phyloP scores from a whole-genome alignment of 2,113 vertebrate genomes.

The Aythya baeri region DNA sequence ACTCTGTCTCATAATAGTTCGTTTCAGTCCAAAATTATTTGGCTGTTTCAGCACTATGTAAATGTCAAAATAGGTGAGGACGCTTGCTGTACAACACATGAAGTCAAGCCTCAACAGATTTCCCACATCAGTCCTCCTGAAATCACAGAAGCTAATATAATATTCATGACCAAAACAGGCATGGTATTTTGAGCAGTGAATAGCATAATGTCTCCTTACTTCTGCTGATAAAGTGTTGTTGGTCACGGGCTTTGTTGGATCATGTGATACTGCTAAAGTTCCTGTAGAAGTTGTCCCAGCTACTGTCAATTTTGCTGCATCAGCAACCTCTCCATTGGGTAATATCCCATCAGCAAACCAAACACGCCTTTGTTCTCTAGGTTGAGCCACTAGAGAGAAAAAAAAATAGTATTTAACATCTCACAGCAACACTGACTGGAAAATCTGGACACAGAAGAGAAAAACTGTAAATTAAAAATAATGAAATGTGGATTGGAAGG shows the following conservation, averaged over 20 bases:
- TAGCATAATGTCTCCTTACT: constrained; percentile 72
- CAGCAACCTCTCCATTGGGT: constrained; percentile 92
- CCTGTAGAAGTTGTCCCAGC: constrained; percentile 82
- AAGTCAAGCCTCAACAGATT: neutral
- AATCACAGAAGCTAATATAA: neutral
- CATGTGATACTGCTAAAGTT: constrained; percentile 81
- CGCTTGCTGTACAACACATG: neutral
- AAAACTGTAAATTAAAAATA: neutral
- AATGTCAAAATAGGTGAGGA: neutral
- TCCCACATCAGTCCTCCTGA: neutral
- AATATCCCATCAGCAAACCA: constrained; percentile 97
- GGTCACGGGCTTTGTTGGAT: constrained; percentile 84
- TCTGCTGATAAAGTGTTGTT: constrained; percentile 80
- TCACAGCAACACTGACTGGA: constrained; percentile 5
- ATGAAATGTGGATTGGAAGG: neutral
- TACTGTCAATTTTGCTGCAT: constrained; percentile 86
- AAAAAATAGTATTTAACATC: constrained; percentile 16
- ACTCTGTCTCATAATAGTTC: neutral
- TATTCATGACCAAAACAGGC: neutral
- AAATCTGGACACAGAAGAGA: neutral
- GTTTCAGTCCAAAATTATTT: neutral
- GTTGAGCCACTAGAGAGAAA: constrained; percentile 77
- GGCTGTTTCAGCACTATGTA: neutral
- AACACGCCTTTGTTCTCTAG: constrained; percentile 94
- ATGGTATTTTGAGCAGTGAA: neutral